Conservation (phyloP, 2,888 invertebrate genomes). For the Meta bourneti region DNA sequence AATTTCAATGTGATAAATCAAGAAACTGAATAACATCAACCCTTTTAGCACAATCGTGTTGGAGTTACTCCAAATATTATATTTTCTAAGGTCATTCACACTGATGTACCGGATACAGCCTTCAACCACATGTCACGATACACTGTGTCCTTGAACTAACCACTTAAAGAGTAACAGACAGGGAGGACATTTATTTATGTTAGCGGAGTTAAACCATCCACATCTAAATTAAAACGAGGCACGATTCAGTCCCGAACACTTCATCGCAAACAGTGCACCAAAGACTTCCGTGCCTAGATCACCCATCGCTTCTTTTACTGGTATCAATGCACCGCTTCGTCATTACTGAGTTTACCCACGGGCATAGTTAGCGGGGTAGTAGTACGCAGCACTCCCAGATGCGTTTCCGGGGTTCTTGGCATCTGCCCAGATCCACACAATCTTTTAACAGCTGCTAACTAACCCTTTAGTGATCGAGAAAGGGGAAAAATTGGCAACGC, state of each 20-base stretch:
- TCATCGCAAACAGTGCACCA: not conserved
- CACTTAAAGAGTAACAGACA: too few species aligned
- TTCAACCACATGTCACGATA: too few species aligned
- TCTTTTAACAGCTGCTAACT: slow-evolving; percentile 1
- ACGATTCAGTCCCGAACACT: not conserved
- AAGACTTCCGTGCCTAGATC: too few species aligned
- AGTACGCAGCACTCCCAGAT: not conserved
- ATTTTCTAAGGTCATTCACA: too few species aligned
- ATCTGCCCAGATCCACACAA: not conserved
- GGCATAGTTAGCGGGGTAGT: not conserved
- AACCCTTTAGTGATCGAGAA: not conserved
- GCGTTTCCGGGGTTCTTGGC: not conserved
- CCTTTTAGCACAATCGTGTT: too few species aligned
- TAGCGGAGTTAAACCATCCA: too few species aligned
- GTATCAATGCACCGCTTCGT: not conserved
- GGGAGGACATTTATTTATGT: too few species aligned
- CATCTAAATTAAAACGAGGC: not conserved
- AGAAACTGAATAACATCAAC: too few species aligned
- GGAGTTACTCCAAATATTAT: too few species aligned
- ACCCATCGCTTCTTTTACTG: not conserved
- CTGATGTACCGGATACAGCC: too few species aligned
- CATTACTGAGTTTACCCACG: not conserved
- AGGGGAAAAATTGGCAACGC: not conserved
- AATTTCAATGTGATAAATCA: too few species aligned
- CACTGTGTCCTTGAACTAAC: too few species aligned